Conservation (phyloP, 2,797 vertebrate genomes). For the Psittacula derbiana region DNA sequence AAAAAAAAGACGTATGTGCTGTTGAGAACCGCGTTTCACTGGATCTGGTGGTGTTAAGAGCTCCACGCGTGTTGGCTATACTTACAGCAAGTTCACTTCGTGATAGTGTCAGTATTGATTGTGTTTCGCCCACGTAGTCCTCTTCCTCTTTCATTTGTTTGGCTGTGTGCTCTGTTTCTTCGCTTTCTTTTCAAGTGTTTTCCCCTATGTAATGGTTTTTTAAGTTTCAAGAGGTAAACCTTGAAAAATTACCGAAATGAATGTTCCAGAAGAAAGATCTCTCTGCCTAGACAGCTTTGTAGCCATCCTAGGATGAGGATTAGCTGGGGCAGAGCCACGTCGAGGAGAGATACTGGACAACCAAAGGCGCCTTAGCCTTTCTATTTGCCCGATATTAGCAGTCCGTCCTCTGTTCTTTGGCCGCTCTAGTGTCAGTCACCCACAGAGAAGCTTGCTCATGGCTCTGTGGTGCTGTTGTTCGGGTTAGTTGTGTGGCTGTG, state of each 20-base stretch:
- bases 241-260: neutral
- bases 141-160: fast-evolving
- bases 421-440: neutral
- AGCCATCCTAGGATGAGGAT: neutral
- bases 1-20: fast-evolving
- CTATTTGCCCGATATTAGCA: fast-evolving
- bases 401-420: fast-evolving
- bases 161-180: fast-evolving
- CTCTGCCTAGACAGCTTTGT: neutral
- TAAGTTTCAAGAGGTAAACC: neutral
- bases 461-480: fast-evolving
- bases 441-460: fast-evolving
- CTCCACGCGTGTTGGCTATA: fast-evolving
- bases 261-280: neutral
- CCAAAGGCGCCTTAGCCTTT: fast-evolving
- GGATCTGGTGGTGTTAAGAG: fast-evolving
- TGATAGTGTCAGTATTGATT: fast-evolving
- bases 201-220: fast-evolving
- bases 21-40: fast-evolving
- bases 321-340: fast-evolving
- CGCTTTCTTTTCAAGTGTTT: neutral
- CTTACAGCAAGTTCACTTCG: fast-evolving
- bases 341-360: neutral
- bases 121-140: fast-evolving
- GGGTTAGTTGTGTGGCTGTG: neutral